Evolutionary conservation across 2,797 vertebrate genomes (phyloP), one percentile per base, ranked within the genome.

Genomic region (Netta rufina): DNA sequence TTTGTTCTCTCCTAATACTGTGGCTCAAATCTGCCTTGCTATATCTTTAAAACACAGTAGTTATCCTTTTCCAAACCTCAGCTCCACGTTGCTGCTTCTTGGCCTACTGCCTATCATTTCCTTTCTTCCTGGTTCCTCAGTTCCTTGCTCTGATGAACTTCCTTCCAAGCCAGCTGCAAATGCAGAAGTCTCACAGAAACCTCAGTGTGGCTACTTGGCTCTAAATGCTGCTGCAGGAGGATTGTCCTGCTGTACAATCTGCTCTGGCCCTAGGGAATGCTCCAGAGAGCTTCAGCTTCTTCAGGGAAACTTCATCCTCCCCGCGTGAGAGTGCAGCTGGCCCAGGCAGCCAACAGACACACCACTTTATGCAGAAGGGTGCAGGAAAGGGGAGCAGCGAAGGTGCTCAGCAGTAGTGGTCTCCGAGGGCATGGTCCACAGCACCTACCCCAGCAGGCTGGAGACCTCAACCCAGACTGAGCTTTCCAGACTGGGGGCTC

Each of bases 31-130:
- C 16, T 71, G 45, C 27, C 57, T 85, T 80, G 7, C 21, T 49
- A 32, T 66, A 25, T 62, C 64, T 84, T 84, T 89, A 65, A 80
- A 74, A 32, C 21, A 13, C 2, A 45, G n/a, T 41, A 79, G 56
- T 71, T 51, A 62, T 39, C 21, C 18, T 15, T 57, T 89, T 84
- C 89, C 43, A 84, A 94, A 92, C 9, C 39, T 70, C 36, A 90
- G 17, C 41, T 92, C 61, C 51, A 84, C n/a, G 49, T n/a, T 69
- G 22, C n/a, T 89, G 43, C 20, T 90, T 27, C 80, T 75, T 88
- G 41, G 24, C 62, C 27, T 25, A 51, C 27, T 33, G 16, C 25
- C 92, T 75, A 45, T 56, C 8, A 28, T 89, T 79, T 89, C 19
- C 15, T 72, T 86, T 81, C n/a, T 78, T 33, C 3, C 2, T 10